Conservation (phyloP, 1,140 invertebrate genomes). For the Neelides sp. region DNA sequence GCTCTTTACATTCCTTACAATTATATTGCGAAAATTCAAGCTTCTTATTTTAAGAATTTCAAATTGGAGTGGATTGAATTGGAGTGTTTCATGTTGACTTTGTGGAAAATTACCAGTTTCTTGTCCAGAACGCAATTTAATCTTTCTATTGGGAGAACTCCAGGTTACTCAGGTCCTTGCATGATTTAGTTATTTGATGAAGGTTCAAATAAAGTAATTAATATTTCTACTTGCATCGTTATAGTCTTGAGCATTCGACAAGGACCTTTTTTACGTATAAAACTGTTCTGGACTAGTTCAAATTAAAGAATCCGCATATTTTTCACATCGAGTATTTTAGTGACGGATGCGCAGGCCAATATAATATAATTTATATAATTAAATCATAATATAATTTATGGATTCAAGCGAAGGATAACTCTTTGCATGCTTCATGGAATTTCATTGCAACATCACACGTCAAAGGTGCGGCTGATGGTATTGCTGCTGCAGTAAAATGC, state of each 20-base stretch:
- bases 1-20: too few relatives aligned
- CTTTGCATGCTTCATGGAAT: constrained; percentile 30
- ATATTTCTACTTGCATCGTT: not conserved
- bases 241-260: constrained; percentile 7
- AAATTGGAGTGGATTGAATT: too few relatives aligned
- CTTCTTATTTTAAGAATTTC: too few relatives aligned
- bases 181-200: too few relatives aligned
- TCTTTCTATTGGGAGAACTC: constrained; percentile 23
- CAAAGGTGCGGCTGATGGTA: constrained; percentile 31
- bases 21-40: too few relatives aligned
- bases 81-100: constrained; percentile 29
- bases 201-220: too few relatives aligned
- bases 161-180: constrained; percentile 30
- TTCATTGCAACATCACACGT: constrained; percentile 34
- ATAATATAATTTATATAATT: constrained; percentile 20
- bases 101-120: constrained; percentile 28
- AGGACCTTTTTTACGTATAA: constrained; percentile 9
- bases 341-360: constrained; percentile 16
- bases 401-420: constrained; percentile 23
- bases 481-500: constrained; percentile 27
- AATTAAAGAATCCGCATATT: constrained; percentile 2
- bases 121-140: constrained; percentile 27
- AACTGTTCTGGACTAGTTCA: not conserved
- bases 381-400: constrained; percentile 14
- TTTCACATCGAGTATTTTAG: constrained; percentile 2